Evolutionary conservation across 92 coral and sea anemone species (phyloP), one percentile per base, ranked within the genome.

Genomic region (Chrysogorgia sp.): DNA sequence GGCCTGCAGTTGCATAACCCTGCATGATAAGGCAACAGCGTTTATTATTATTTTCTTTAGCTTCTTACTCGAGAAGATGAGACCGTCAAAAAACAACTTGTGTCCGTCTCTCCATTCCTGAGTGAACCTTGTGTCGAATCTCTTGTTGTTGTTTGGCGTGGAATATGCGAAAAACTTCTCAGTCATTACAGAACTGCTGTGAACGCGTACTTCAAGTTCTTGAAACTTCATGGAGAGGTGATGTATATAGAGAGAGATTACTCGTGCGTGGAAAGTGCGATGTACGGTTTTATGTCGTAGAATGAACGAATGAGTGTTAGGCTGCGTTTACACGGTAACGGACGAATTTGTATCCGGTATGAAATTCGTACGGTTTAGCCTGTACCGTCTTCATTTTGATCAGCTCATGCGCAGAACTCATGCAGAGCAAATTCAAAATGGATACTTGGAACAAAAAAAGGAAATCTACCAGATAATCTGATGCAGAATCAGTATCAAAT

Each of bases 171-270:
- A 70, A 81, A 97, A 79, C 92, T 88, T 8, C 92, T 94, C 48
- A 94, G 92, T 63, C 96, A 92, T 79, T 94, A 94, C 74, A 93
- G 90, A 84, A 92, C 90, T 81, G 98, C 98, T 34, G 97, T 91
- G 52, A 89, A 92, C 55, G 98, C 98, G 21, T 94, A 94, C 86
- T 94, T 94, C 83, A 94, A 92, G 97, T 94, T 92, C 55, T 85
- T 94, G 61, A 86, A 86, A 69, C 90, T 91, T 82, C 96, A 94
- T 40, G 86, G 72, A 31, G 83, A 81, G 97, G 98, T 94, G 66
- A 62, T 83, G 15, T 47, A 37, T 12, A 37, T 37, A 12, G 43
- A 37, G 43, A 64, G 22, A 7, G 34, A 19, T 40, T 61, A 23
- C 7, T 26, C 14, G 4, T 59, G 7, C 12, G 10, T 6, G 12